These are phyloP conservation scores for Papilio helenus DNA, from an alignment of 1,140 invertebrate species.

Conservation along the genomic window DNA sequence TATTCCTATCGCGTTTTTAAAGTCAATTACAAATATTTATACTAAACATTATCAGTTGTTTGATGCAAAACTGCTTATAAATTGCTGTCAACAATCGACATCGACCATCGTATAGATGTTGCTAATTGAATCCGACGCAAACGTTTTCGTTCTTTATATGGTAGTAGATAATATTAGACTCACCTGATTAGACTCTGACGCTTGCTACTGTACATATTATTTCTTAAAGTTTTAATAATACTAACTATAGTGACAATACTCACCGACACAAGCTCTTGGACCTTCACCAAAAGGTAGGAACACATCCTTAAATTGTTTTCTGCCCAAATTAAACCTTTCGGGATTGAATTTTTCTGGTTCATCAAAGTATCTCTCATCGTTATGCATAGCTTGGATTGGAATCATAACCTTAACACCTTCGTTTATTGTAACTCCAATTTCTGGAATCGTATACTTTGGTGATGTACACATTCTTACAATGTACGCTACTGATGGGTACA, in stretches of 20 bases:
- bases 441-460: constrained; percentile 4
- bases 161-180: not conserved
- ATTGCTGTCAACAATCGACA: not conserved
- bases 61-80: not conserved
- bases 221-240: too few relatives aligned
- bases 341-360: constrained; percentile 63
- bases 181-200: not conserved
- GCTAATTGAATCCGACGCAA: not conserved
- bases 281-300: constrained; percentile 68
- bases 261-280: constrained; percentile 64
- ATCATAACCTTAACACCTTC: constrained; percentile 32
- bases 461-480: constrained; percentile 25
- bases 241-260: constrained; percentile 40
- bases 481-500: constrained; percentile 27
- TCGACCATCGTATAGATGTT: not conserved
- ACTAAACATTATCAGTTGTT: not conserved
- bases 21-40: too few relatives aligned
- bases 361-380: constrained; percentile 40
- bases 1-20: too few relatives aligned
- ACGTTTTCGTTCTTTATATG: not conserved
- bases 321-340: constrained; percentile 55
- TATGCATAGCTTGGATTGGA: constrained; percentile 32
- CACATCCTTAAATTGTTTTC: constrained; percentile 54
- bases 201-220: too few relatives aligned
- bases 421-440: constrained; percentile 18